A percentile compares a stretch with the other conserved stretches of the same genome.
Evolutionary conservation across 2,888 invertebrate genomes (phyloP).

Genomic region (Arctia plantaginis): DNA sequence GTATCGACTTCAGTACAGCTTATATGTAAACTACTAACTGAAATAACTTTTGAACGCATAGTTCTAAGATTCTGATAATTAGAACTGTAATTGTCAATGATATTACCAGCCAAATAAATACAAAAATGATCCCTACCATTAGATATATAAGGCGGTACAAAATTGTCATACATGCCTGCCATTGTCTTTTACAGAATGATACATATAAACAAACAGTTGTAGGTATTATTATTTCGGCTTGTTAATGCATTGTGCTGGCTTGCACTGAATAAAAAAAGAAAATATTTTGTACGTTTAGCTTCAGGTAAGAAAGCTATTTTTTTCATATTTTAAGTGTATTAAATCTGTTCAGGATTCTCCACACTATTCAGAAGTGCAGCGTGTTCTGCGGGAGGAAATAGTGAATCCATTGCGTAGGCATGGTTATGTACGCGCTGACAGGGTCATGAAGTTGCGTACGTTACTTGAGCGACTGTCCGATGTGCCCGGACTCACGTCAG

Average conservation of each 20-base stretch:
- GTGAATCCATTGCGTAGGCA: slow-evolving; percentile 97
- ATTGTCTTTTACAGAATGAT: too few relatives aligned
- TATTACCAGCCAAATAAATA: too few relatives aligned
- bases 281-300: neutral
- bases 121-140: too few relatives aligned
- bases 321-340: neutral
- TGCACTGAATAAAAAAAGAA: neutral
- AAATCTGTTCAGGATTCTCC: slow-evolving; percentile 80
- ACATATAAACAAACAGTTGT: too few relatives aligned
- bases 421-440: slow-evolving; percentile 97
- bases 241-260: neutral
- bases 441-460: slow-evolving; percentile 96
- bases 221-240: too few relatives aligned
- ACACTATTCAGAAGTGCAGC: slow-evolving; percentile 91
- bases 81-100: too few relatives aligned
- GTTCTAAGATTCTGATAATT: too few relatives aligned
- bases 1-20: too few relatives aligned
- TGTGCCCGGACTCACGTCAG: slow-evolving; percentile 95
- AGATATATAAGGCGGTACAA: too few relatives aligned
- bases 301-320: neutral
- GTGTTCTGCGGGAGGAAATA: slow-evolving; percentile 96
- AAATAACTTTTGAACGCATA: too few relatives aligned
- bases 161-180: too few relatives aligned
- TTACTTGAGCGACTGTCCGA: slow-evolving; percentile 95
- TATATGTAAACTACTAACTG: too few relatives aligned